Base-by-base conservation (phyloP, 1,140 invertebrate genomes). In the Philaenus spumarius region DNA sequence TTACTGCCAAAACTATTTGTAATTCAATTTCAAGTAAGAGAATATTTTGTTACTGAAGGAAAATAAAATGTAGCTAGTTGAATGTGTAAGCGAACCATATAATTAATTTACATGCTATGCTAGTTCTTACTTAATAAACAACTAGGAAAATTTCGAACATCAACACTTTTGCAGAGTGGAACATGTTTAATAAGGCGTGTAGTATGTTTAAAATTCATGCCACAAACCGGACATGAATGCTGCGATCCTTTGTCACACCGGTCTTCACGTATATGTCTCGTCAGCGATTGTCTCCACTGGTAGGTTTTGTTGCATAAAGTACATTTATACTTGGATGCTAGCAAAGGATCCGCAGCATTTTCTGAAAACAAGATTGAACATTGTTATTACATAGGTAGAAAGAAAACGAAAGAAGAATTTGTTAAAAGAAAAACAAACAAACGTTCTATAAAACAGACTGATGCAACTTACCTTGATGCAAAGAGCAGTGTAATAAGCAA, bases 251-350 rank as follows among this genome's bases (percentile, higher is more conserved):
- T 42, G 67, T 68, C 59, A 69, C 64, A 63, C 15, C 64, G 56
- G 72, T 61, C 59, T 15, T 61, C 46, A 15, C 47, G 42, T 5
- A 54, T 47, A 30, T 62, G 60, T 7, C 71, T 64, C 17, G 65
- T 66, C 14, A 73, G 56, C 23, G 67, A 71, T 17, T 68, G 68
- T 24, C 64, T 65, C 26, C 67, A 68, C 9, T 64, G 63, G 60
- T 72, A 72, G n/a, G 63, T 62, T 19, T 71, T 64, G 46, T 69
- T 67, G 48, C 71, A 72, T 12, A 50, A 34, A 3, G 42, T 22
- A 19, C 60, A 61, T 2, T 26, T 24, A 24, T 58, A 58, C 22
- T 51, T 48, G 22, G 35, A 30, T 9, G 26, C 3, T 30, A 9
- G 3, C 26, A 30, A 9, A 9, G 26, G 9, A 30, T 30, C 26